Evolutionary conservation across 1,140 invertebrate genomes (phyloP).

Genomic region (Drosophila pachea): DNA sequence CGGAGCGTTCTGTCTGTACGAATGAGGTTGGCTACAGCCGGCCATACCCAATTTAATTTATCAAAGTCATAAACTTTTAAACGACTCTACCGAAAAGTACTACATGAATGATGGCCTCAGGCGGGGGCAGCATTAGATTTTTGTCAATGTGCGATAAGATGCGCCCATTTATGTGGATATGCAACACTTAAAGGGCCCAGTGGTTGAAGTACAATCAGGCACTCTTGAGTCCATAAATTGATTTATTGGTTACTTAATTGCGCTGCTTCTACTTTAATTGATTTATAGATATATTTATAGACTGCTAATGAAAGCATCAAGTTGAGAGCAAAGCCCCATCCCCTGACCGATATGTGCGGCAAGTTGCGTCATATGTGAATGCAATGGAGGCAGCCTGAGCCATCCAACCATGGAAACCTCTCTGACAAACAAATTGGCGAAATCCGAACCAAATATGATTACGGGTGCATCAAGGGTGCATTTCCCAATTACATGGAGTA

Average conservation of each 20-base stretch:
- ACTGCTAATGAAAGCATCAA: too few species aligned
- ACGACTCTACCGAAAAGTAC: slow-evolving; percentile 56
- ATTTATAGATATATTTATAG: too few species aligned
- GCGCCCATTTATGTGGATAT: neutral
- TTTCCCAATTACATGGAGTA: slow-evolving; percentile 17
- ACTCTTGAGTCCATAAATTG: neutral
- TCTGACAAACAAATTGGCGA: slow-evolving; percentile 10
- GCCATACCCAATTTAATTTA: slow-evolving; percentile 70
- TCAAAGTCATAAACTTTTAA: slow-evolving; percentile 75
- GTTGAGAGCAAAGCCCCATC: too few species aligned
- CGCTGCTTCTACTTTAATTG: too few species aligned
- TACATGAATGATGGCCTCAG: slow-evolving; percentile 48
- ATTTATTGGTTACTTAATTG: neutral
- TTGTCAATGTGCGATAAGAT: slow-evolving; percentile 14
- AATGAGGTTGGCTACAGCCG: slow-evolving; percentile 15
- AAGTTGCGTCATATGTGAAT: too few species aligned
- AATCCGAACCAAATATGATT: slow-evolving; percentile 29
- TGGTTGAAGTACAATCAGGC: too few species aligned
- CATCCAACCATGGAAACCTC: neutral
- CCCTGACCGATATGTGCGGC: too few species aligned
- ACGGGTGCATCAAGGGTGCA: slow-evolving; percentile 17
- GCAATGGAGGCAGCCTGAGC: neutral
- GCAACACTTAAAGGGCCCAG: neutral
- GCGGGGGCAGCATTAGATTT: neutral
- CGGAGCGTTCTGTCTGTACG: slow-evolving; percentile 7